phyloP scores from a whole-genome alignment of 2,113 vertebrate species.

The Upupa epops region DNA sequence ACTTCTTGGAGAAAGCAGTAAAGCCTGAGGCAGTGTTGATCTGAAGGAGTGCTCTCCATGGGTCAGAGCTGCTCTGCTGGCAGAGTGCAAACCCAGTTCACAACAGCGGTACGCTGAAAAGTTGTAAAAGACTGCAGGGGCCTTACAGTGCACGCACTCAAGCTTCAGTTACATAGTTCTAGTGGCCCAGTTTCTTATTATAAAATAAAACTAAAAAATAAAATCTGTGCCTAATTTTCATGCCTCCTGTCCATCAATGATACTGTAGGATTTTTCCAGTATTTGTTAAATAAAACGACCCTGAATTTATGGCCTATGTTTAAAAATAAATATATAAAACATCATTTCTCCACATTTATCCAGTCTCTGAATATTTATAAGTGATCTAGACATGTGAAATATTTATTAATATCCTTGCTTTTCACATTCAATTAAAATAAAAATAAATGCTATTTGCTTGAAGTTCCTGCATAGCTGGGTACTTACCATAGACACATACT shows the following conservation, averaged over 20 bases:
- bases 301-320: not conserved
- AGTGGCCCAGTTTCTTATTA: constrained; percentile 76
- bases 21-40: constrained; percentile 91
- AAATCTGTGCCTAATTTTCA: constrained; percentile 77
- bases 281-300: constrained; percentile 39
- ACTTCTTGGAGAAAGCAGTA: constrained; percentile 92
- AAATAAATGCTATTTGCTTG: not conserved
- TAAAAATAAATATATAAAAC: constrained; percentile 19
- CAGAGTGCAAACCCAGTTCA: constrained; percentile 84
- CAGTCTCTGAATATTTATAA: not conserved
- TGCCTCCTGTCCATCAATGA: constrained; percentile 70
- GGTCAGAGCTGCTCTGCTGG: constrained; percentile 89
- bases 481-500: not conserved
- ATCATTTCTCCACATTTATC: constrained; percentile 3
- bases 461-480: not conserved
- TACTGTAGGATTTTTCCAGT: constrained; percentile 57
- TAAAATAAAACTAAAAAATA: constrained; percentile 77
- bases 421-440: not conserved
- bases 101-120: constrained; percentile 71
- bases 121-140: constrained; percentile 80
- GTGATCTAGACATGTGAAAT: not conserved
- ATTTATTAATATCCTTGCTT: constrained; percentile 1
- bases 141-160: constrained; percentile 70
- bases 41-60: constrained; percentile 87
- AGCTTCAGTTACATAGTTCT: constrained; percentile 78